Base-by-base conservation (phyloP, 2,888 invertebrate species). In the Dynastes tityus region DNA sequence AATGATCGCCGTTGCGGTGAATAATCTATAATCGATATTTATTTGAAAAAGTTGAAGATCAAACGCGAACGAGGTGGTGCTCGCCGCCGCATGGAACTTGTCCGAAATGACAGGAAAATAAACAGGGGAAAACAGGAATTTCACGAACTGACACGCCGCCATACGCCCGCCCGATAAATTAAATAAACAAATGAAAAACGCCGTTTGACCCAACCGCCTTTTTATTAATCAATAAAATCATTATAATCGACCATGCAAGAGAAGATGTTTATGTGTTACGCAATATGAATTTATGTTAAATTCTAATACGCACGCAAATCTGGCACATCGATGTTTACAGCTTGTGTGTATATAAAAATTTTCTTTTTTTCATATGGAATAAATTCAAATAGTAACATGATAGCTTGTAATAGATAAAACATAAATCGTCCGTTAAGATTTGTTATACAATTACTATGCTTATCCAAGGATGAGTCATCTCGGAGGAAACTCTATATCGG, bases 61-160 rank as follows among this genome's bases (percentile, higher is more conserved):
- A 78, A 78, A 78, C 70, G 71, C 51, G 53, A 78, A 61, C 73
- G 73, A 74, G 73, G 73, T 74, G 73, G 55, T 63, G 71, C 64
- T 70, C 53, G 29, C 63, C 40, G 37, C 55, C 22, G 73, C 73
- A 78, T 78, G 78, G 78, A 63, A 78, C 78, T 78, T 37, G 78
- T 78, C 78, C 55, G 70, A 64, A 73, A 73, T 78, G 78, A 78
- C 78, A 71, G 78, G 78, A 63, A 78, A 78, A 78, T 78, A 78
- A 78, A 78, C 78, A 78, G 29, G 64, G 40, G 53, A 73, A 71
- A 77, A 68, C 76, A 55, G 63, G 77, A 77, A 71, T 77, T 77
- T 77, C 71, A 73, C 40, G 49, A 78, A 78, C 64, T 71, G 73
- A 61, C 73, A 64, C 78, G 53, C 71, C 71, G 73, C 73, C 71